Evolutionary conservation across 2,888 invertebrate genomes (phyloP).

Genomic region (Scaptomyza caliginosa): DNA sequence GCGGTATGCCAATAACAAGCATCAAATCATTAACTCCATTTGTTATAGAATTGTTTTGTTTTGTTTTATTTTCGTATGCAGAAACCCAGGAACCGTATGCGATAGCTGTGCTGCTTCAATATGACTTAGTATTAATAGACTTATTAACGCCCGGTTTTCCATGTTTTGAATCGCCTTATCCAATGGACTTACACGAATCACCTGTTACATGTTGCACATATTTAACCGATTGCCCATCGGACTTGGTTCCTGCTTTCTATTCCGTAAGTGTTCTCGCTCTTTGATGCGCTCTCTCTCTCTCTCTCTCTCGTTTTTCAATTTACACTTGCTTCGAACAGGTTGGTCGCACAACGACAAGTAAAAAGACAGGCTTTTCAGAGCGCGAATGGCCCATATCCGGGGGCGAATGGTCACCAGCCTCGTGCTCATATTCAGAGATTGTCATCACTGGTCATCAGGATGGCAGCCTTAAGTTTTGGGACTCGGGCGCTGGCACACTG

Average conservation of each 20-base stretch:
- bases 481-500: conserved; percentile 97
- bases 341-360: conserved; percentile 89
- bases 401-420: conserved; percentile 97
- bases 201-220: conserved; percentile 98
- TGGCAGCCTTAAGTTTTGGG: conserved; percentile 99
- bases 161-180: conserved; percentile 99
- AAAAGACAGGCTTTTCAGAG: conserved; percentile 94
- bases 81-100: conserved; percentile 99
- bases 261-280: conserved; percentile 86
- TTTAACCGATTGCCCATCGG: conserved; percentile 98
- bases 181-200: conserved; percentile 99
- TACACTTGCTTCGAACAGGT: conserved; percentile 83
- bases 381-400: conserved; percentile 98
- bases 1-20: conserved; percentile 86
- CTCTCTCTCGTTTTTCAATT: not conserved
- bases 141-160: conserved; percentile 97
- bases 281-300: not conserved
- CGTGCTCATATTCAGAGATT: conserved; percentile 98
- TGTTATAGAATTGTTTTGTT: not conserved
- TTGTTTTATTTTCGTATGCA: conserved; percentile 83
- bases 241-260: conserved; percentile 98
- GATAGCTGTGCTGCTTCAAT: conserved; percentile 98
- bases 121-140: conserved; percentile 99
- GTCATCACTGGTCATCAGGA: conserved; percentile 99
- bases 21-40: not conserved